A percentile compares a stretch with the other conserved stretches of the same genome.
These are phyloP conservation scores for Eriocheir sinensis DNA, from an alignment of 1,140 invertebrate genomes.

Conservation along the genomic window DNA sequence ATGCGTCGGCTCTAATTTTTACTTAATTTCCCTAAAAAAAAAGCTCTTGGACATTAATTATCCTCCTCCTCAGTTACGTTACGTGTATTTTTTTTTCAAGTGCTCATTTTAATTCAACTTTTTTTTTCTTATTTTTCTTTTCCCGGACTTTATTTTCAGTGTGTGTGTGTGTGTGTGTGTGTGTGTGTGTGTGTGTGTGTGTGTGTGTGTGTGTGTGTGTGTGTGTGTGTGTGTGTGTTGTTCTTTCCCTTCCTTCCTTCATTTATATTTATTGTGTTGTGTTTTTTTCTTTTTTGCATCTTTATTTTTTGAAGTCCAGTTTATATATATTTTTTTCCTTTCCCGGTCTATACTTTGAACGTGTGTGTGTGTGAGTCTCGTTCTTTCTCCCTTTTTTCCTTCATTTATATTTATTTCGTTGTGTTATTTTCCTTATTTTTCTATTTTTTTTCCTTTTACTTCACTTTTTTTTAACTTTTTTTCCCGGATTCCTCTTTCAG, in stretches of 20 bases:
- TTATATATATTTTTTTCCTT: not conserved
- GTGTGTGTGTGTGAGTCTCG: not conserved
- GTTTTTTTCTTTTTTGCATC: no score
- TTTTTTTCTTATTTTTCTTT: not conserved
- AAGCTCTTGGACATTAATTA: not conserved
- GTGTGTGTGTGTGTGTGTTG: no score
- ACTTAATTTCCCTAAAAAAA: not conserved
- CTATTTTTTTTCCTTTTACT: not conserved
- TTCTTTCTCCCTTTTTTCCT: not conserved
- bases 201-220: no score
- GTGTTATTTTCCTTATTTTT: not conserved
- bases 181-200: no score
- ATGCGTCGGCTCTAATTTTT: not conserved
- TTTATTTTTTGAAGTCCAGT: not conserved
- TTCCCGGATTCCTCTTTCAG: not conserved
- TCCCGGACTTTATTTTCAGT: not conserved
- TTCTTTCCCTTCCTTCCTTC: not conserved
- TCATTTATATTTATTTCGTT: not conserved
- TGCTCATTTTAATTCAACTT: not conserved
- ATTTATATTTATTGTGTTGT: no score
- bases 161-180: not conserved
- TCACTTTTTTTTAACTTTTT: constrained; percentile 6
- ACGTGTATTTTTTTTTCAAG: not conserved
- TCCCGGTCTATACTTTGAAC: not conserved
- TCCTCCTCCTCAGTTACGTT: not conserved